Evolutionary conservation across 2,888 invertebrate genomes (phyloP), one percentile per base, ranked within the genome.

Genomic region (Ephialtes manifestator): DNA sequence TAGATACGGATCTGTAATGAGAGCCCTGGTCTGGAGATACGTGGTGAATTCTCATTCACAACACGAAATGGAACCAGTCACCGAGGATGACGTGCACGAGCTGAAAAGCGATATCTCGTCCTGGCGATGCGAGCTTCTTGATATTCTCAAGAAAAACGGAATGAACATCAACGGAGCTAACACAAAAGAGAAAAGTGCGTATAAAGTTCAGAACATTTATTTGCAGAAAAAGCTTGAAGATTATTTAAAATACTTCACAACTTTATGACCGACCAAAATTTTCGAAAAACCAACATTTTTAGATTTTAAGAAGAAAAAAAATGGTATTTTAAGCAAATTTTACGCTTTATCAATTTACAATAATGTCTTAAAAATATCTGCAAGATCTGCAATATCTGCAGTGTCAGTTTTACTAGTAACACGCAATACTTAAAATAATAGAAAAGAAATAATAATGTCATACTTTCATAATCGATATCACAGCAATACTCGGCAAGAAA

Each of bases 31-130:
- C 35, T 99, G 98, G 97, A 96, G 99, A 0, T 99, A 99, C 94
- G 97, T 99, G 10, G 97, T 98, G 10, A 96, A 97, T 15, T 97
- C 97, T 95, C 98, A 99, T 92, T 96, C 97, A 60, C 96, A 96
- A 92, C 96, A 96, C 91, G 98, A 98, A 89, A 97, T 97, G 89
- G 97, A 97, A 72, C 96, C 97, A 0, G 98, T 99, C 0, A 98
- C 98, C 0, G 99, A 99, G 93, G 99, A 99, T 89, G 97, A 98
- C 91, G 96, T 99, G 84, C 99, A 98, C 91, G 99, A 99, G 94
- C 96, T 99, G 43, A 99, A 99, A 94, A 97, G 97, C 90, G 99
- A 99, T 90, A 97, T 99, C 58, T 98, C 98, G 0, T 96, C 98
- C 0, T 97, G 99, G 95, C 96, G 98, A 88, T 99, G 97, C 92